A percentile compares a stretch with the other conserved stretches of the same genome.
Conservation (phyloP, 2,797 vertebrate genomes). For the Martes flavigula region DNA sequence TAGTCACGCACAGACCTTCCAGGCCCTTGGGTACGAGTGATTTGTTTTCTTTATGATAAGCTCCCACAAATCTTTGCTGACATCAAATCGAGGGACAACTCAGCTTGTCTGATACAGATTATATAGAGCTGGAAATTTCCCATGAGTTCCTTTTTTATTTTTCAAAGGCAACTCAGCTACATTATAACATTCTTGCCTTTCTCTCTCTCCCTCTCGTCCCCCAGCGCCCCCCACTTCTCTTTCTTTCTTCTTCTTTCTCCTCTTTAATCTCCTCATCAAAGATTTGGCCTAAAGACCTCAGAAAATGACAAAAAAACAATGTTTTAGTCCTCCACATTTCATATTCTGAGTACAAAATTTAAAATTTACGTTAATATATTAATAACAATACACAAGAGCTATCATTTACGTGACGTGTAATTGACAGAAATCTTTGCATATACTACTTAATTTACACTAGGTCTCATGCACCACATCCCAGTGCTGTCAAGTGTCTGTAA, state of each 20-base stretch:
- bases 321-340: neutral
- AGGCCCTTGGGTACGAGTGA: neutral
- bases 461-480: neutral
- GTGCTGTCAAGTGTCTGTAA: neutral
- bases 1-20: neutral
- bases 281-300: neutral
- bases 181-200: neutral
- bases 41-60: slow-evolving; percentile 16
- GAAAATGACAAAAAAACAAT: neutral
- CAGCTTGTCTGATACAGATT: slow-evolving; percentile 46
- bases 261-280: neutral
- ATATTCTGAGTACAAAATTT: neutral
- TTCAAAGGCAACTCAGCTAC: neutral
- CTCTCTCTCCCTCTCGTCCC: neutral
- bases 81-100: slow-evolving; percentile 61
- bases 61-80: neutral
- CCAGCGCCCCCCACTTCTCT: neutral
- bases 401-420: neutral
- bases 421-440: neutral
- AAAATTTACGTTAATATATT: neutral
- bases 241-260: neutral
- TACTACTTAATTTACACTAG: neutral
- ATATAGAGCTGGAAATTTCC: slow-evolving; percentile 43
- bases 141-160: neutral
- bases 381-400: neutral